phyloP scores from a whole-genome alignment of 2,797 vertebrate genomes.

The Knipowitschia caucasica region DNA sequence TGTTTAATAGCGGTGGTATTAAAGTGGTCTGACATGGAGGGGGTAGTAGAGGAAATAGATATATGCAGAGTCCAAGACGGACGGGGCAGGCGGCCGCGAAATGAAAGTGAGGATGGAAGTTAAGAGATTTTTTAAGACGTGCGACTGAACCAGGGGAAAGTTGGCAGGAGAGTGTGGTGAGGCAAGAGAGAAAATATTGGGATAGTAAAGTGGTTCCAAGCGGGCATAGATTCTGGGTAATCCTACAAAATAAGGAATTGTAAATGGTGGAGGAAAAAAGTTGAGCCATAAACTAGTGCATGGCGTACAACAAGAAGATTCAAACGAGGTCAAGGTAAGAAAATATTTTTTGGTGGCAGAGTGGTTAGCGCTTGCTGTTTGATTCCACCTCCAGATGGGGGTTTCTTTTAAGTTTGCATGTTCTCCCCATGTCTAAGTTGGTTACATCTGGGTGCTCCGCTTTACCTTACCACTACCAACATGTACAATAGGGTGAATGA shows the following conservation, averaged over 20 bases:
- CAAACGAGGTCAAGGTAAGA: too few species aligned
- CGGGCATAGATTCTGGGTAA: constrained; percentile 9
- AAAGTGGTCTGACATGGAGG: constrained; percentile 52
- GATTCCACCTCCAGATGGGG: too few species aligned
- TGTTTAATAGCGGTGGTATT: constrained; percentile 71
- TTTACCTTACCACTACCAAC: too few species aligned
- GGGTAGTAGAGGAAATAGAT: constrained; percentile 48
- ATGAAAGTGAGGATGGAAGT: constrained; percentile 18
- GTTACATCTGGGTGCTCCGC: too few species aligned
- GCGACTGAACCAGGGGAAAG: background rate
- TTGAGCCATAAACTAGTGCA: too few species aligned
- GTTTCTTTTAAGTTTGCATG: too few species aligned
- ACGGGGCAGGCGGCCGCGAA: constrained; percentile 33
- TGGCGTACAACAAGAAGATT: too few species aligned
- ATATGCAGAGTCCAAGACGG: constrained; percentile 42
- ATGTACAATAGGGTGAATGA: too few species aligned
- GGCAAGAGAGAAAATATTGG: background rate
- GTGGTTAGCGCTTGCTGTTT: too few species aligned
- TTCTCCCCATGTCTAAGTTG: too few species aligned
- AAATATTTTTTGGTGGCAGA: too few species aligned
- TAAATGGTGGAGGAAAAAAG: too few species aligned
- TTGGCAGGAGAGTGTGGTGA: background rate
- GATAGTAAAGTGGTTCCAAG: background rate
- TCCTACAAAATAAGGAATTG: background rate
- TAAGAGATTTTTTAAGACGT: background rate